Conservation (phyloP, 1,140 invertebrate species). For the Lordiphosa collinella region DNA sequence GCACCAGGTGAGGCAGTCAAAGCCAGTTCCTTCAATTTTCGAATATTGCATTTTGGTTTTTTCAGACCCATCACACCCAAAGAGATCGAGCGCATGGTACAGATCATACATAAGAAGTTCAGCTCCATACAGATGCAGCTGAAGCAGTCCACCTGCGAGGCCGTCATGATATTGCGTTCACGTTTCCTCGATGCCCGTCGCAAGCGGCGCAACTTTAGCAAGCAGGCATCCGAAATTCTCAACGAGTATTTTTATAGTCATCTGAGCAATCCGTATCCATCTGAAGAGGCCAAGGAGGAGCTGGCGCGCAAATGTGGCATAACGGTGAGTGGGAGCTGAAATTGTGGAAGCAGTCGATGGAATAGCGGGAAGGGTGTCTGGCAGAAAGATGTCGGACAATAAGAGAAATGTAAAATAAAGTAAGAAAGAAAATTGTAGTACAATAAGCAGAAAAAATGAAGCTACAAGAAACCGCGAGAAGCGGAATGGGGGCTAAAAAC, state of each 20-base stretch:
- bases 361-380: too few relatives aligned
- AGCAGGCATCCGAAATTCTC: constrained; percentile 99
- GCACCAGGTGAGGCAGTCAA: constrained; percentile 86
- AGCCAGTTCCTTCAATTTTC: neutral
- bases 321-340: constrained; percentile 87
- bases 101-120: constrained; percentile 99
- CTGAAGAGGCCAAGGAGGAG: constrained; percentile 99
- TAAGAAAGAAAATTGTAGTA: too few relatives aligned
- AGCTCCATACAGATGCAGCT: constrained; percentile 99
- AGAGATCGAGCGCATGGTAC: constrained; percentile 99
- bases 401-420: too few relatives aligned
- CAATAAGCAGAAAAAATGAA: too few relatives aligned
- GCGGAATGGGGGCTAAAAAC: too few relatives aligned
- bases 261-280: constrained; percentile 99
- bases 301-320: constrained; percentile 99
- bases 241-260: constrained; percentile 99
- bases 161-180: constrained; percentile 98
- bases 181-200: constrained; percentile 98
- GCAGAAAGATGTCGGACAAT: too few relatives aligned
- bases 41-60: too few relatives aligned
- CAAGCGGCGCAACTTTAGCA: constrained; percentile 99
- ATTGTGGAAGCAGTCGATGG: too few relatives aligned
- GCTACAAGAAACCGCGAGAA: too few relatives aligned
- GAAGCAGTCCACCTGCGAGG: constrained; percentile 99
- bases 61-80: constrained; percentile 92